A percentile compares a stretch with the other conserved stretches of the same genome.
phyloP scores from a whole-genome alignment of 2,113 vertebrate genomes.

The Oreochromis aureus region DNA sequence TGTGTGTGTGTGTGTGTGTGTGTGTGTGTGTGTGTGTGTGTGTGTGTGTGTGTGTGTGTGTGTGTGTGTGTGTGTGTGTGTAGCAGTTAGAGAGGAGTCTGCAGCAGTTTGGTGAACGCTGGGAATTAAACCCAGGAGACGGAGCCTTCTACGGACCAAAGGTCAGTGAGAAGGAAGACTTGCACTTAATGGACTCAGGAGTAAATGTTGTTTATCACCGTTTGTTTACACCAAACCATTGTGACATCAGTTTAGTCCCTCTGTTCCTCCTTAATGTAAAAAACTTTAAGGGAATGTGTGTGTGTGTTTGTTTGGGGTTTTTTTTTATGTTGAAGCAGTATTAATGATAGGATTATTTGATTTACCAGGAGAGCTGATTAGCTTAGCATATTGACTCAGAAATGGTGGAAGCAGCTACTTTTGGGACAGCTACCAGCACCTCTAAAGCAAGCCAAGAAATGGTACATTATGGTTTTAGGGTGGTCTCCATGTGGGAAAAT shows the following conservation, averaged over 20 bases:
- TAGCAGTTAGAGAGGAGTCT: slow-evolving; percentile 85
- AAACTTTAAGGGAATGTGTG: too few relatives aligned
- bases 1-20: neutral
- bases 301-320: rapidly evolving
- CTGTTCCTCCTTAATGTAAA: neutral
- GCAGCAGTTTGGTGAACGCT: slow-evolving; percentile 77
- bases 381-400: neutral
- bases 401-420: neutral
- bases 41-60: slow-evolving; percentile 1
- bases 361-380: neutral
- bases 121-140: slow-evolving; percentile 84
- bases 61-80: rapidly evolving
- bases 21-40: neutral
- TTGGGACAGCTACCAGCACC: neutral
- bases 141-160: slow-evolving; percentile 95
- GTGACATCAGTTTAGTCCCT: neutral
- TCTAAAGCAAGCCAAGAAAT: neutral
- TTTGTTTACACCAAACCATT: neutral
- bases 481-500: neutral
- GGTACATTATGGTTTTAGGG: neutral
- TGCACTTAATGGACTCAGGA: neutral
- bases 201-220: neutral
- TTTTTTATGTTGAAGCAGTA: neutral
- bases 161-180: slow-evolving; percentile 59
- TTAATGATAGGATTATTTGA: neutral